These are phyloP conservation scores for Chirona hameri DNA, from an alignment of 2,888 invertebrate genomes.

Conservation along the genomic window DNA sequence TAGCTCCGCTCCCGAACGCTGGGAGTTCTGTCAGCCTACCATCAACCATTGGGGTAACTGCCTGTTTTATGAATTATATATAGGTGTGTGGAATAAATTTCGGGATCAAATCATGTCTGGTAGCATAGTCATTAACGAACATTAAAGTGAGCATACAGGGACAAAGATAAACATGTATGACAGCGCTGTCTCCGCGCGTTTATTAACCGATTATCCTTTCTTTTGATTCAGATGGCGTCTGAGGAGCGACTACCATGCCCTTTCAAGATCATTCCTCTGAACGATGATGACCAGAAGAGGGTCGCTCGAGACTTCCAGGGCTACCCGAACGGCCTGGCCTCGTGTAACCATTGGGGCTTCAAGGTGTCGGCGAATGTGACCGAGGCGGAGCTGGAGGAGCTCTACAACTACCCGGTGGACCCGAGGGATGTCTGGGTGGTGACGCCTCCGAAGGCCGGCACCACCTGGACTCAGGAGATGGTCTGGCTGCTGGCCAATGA, in stretches of 20 bases:
- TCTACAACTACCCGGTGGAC: slow-evolving; percentile 35
- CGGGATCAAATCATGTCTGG: no score
- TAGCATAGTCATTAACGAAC: no score
- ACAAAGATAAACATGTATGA: no score
- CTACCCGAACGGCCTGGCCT: slow-evolving; percentile 29
- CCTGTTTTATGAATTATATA: no score
- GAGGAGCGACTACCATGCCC: slow-evolving; percentile 25
- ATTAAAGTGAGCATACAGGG: no score
- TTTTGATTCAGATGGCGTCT: slow-evolving; percentile 27
- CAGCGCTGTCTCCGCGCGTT: no score
- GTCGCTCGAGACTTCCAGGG: slow-evolving; percentile 32
- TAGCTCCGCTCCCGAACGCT: no score
- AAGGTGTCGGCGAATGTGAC: slow-evolving; percentile 32
- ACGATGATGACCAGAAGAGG: slow-evolving; percentile 29
- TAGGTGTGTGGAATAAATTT: no score
- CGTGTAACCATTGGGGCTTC: slow-evolving; percentile 31
- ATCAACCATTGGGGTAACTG: no score
- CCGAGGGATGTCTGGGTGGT: slow-evolving; percentile 37
- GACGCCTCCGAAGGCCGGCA: slow-evolving; percentile 49
- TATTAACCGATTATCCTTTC: no score
- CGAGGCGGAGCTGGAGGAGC: slow-evolving; percentile 34
- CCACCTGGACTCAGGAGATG: slow-evolving; percentile 75
- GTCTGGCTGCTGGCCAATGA: slow-evolving; percentile 65
- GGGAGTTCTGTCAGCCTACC: no score
- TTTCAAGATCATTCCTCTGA: background rate